Evolutionary conservation across 2,888 invertebrate genomes (phyloP).

Genomic region (Abrostola tripartita): DNA sequence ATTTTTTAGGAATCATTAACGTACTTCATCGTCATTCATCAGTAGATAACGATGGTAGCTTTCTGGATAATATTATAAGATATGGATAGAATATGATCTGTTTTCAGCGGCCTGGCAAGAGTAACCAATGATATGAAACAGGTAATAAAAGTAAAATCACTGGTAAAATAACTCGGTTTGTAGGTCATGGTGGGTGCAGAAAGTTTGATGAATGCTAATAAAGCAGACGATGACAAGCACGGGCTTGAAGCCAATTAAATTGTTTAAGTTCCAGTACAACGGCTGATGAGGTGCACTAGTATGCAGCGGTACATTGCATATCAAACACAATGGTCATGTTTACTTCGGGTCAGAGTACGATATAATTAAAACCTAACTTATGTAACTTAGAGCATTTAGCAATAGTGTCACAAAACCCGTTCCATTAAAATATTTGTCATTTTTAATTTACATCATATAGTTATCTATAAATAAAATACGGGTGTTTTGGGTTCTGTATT

Average conservation of each 20-base stretch:
- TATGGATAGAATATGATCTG: neutral
- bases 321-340: neutral
- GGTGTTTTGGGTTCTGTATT: constrained; percentile 67
- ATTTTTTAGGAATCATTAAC: constrained; percentile 54
- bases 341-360: constrained; percentile 1
- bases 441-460: constrained; percentile 69
- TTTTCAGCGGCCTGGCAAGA: no score
- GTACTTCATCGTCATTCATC: neutral
- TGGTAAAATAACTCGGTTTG: constrained; percentile 2
- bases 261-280: constrained; percentile 9
- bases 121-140: neutral
- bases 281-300: neutral
- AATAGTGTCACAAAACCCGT: constrained; percentile 68
- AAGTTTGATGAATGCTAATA: constrained; percentile 9
- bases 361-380: constrained; percentile 3
- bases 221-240: constrained; percentile 4
- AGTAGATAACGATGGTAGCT: neutral
- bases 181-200: constrained; percentile 14
- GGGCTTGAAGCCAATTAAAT: constrained; percentile 24
- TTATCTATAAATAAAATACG: constrained; percentile 70
- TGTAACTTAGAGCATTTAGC: constrained; percentile 46
- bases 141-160: constrained; percentile 7
- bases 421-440: constrained; percentile 69
- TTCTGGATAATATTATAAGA: no score
- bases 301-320: neutral